Base-by-base conservation (phyloP, 2,797 vertebrate genomes). In the Malacoctenus gilli region DNA sequence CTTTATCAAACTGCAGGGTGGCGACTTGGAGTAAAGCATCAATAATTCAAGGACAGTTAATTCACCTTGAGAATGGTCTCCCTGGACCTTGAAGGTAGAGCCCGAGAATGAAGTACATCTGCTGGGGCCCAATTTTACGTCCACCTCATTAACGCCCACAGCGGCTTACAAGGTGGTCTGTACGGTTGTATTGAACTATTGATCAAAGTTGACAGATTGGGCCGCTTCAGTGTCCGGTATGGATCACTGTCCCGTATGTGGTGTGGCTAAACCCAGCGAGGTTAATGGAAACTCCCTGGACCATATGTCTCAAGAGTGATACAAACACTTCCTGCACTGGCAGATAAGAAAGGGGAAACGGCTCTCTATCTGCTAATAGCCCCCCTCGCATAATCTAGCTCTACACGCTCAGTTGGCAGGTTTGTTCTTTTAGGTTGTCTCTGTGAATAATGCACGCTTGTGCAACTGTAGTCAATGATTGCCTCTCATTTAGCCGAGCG, bases 31-130 rank as follows among this genome's bases (percentile, higher is more conserved):
- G 51, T 31, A 32, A 72, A 82, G 43, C 80, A 81, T 89, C 65
- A 82, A 85, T 85, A 83, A 89, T 88, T 87, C 72, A 89, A 77
- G 73, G 73, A 53, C 55, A 65, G 66, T 83, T 85, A 83, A 89
- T 82, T 89, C 77, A 85, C 83, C 84, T 84, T 84, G 75, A 79
- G 63, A 75, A 49, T 41, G 64, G 37, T 68, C 71, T 72, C 76
- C 21, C 4, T 50, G 42, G 72, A 50, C 54, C 47, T 44, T 31
- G 8, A 59, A 38, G 53, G 59, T 15, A 23, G 38, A 71, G 34
- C 31, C 31, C 4, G 35, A 56, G 35, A 59, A 42, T 54, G 50
- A 73, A 69, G 48, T 59, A 39, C 23, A 39, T 11, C 36, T 54
- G 34, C 47, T 61, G 10, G 15, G 54, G 10, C 7, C 36, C 4